Evolutionary conservation across 2,888 invertebrate species (phyloP).

Genomic region (Ochlodes sylvanus): DNA sequence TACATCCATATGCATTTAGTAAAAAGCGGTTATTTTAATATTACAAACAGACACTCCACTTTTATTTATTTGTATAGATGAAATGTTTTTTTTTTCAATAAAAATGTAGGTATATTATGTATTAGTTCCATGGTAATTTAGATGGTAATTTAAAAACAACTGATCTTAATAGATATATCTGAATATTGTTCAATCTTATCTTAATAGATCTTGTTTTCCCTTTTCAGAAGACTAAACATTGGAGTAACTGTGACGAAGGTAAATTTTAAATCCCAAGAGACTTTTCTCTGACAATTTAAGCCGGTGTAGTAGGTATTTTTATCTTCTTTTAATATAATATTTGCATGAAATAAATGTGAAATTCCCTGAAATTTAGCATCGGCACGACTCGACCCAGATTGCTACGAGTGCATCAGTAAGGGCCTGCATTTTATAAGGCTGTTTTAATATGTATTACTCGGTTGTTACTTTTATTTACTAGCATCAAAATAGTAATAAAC

Average conservation of each 20-base stretch:
- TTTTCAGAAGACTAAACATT: background rate
- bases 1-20: too few species aligned
- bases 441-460: slow-evolving; percentile 4
- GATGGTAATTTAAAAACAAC: too few species aligned
- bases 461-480: background rate
- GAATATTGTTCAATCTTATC: too few species aligned
- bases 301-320: slow-evolving; percentile 3
- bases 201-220: too few species aligned
- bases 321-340: background rate
- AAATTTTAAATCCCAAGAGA: background rate
- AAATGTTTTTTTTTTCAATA: too few species aligned
- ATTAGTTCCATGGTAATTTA: too few species aligned
- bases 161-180: too few species aligned
- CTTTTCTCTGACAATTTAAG: background rate
- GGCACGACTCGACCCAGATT: slow-evolving; percentile 3
- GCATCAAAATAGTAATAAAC: background rate
- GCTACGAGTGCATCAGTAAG: background rate
- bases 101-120: too few species aligned
- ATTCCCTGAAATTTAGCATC: slow-evolving; percentile 11
- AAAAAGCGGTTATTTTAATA: too few species aligned
- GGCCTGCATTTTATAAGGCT: slow-evolving; percentile 1
- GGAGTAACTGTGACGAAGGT: background rate
- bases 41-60: too few species aligned
- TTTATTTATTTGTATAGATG: too few species aligned
- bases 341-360: slow-evolving; percentile 8